phyloP scores from a whole-genome alignment of 2,797 vertebrate species.

The Pangasius macronema region DNA sequence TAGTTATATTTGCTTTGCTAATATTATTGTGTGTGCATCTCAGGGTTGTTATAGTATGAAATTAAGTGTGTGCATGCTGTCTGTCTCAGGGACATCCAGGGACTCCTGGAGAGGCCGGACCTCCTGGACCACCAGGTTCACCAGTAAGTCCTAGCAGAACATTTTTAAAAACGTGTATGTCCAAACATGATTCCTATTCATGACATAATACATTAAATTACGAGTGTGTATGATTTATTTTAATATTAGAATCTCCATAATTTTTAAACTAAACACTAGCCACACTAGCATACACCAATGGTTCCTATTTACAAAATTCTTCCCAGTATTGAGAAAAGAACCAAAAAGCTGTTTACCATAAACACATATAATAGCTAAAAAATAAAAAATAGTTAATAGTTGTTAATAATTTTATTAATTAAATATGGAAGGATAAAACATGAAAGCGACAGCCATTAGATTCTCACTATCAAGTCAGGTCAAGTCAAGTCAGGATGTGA shows the following conservation, averaged over 20 bases:
- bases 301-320: background rate
- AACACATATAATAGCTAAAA: background rate
- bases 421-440: too few species aligned
- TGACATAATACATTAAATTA: background rate
- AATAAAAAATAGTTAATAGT: too few species aligned
- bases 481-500: background rate
- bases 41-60: background rate
- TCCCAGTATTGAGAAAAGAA: background rate
- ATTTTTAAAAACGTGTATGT: background rate
- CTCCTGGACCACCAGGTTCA: slow-evolving; percentile 85
- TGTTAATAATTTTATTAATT: too few species aligned
- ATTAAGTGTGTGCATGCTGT: slow-evolving; percentile 31
- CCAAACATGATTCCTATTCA: background rate
- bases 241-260: background rate
- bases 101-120: slow-evolving; percentile 83
- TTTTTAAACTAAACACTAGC: background rate
- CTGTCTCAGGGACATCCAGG: slow-evolving; percentile 88
- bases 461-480: background rate
- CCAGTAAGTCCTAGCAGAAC: slow-evolving; percentile 76
- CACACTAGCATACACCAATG: background rate
- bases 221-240: background rate
- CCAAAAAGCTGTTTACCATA: background rate
- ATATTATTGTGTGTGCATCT: background rate
- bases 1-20: background rate
- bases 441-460: background rate